phyloP scores from a whole-genome alignment of 1,140 invertebrate species.

The Halictus rubicundus region DNA sequence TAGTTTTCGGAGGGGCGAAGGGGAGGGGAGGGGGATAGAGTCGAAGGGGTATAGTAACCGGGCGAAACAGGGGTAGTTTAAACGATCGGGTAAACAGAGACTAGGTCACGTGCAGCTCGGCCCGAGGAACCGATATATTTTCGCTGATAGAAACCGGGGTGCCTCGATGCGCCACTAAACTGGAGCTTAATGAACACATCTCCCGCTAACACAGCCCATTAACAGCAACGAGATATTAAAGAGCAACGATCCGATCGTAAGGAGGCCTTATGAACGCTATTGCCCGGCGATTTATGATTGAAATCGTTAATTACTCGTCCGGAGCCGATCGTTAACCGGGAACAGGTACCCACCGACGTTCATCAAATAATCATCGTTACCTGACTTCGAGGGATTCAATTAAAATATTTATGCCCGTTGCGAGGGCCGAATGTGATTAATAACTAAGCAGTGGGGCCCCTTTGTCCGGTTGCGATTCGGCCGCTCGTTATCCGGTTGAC shows the following conservation, averaged over 20 bases:
- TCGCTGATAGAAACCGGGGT: not conserved
- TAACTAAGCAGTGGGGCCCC: not conserved
- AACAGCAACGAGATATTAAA: conserved; percentile 1
- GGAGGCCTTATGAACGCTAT: too few relatives aligned
- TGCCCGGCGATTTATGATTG: too few relatives aligned
- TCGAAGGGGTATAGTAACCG: not conserved
- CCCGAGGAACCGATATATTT: conserved; percentile 2
- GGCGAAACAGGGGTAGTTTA: not conserved
- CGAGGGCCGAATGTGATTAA: too few relatives aligned
- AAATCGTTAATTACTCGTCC: too few relatives aligned
- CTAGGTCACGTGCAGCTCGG: not conserved
- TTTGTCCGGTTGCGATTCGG: not conserved
- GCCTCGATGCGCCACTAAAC: not conserved
- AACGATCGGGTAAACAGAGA: not conserved
- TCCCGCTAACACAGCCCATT: not conserved
- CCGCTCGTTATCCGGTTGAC: not conserved
- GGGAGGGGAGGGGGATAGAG: too few relatives aligned
- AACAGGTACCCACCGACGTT: too few relatives aligned
- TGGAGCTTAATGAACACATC: conserved; percentile 15
- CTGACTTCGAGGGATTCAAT: too few relatives aligned
- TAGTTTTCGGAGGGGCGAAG: not conserved
- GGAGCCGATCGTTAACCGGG: too few relatives aligned
- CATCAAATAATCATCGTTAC: too few relatives aligned
- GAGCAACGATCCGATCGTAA: not conserved
- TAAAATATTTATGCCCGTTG: too few relatives aligned